phyloP scores from a whole-genome alignment of 2,888 invertebrate species.

The Pegoplata infirma region DNA sequence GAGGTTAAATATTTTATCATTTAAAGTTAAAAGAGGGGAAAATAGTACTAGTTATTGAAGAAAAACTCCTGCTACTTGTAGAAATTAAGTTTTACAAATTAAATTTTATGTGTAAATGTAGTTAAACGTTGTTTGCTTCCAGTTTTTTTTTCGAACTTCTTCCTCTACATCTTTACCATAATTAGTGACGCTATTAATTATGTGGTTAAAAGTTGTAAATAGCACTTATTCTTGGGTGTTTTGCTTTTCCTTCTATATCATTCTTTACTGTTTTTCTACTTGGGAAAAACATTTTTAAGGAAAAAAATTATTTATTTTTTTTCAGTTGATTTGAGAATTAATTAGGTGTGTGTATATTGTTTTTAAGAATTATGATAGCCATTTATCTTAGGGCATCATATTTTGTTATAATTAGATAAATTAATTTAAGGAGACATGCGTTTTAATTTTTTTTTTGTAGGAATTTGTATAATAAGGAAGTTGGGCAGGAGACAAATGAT shows the following conservation, averaged over 20 bases:
- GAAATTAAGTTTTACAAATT: slow-evolving; percentile 39
- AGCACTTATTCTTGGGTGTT: slow-evolving; percentile 7
- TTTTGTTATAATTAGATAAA: slow-evolving; percentile 26
- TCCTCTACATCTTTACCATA: slow-evolving; percentile 7
- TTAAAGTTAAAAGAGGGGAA: slow-evolving; percentile 14
- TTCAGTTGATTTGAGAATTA: neutral
- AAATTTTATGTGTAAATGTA: slow-evolving; percentile 16
- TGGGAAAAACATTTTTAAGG: neutral
- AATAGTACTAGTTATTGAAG: neutral
- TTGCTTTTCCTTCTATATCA: neutral
- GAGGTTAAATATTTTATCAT: slow-evolving; percentile 28
- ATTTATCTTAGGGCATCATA: slow-evolving; percentile 36
- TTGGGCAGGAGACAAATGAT: neutral
- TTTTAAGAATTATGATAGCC: slow-evolving; percentile 25
- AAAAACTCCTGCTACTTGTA: neutral
- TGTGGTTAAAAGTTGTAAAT: slow-evolving; percentile 44
- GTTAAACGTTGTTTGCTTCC: neutral
- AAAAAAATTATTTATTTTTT: neutral
- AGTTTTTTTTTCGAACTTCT: neutral
- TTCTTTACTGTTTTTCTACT: too few species aligned
- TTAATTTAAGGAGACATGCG: neutral
- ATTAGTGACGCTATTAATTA: slow-evolving; percentile 46
- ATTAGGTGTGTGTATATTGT: slow-evolving; percentile 1
- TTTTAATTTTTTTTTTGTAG: neutral
- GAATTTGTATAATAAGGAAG: neutral